Conservation (phyloP, 2,888 invertebrate species). For the Dermolepida albohirtum region DNA sequence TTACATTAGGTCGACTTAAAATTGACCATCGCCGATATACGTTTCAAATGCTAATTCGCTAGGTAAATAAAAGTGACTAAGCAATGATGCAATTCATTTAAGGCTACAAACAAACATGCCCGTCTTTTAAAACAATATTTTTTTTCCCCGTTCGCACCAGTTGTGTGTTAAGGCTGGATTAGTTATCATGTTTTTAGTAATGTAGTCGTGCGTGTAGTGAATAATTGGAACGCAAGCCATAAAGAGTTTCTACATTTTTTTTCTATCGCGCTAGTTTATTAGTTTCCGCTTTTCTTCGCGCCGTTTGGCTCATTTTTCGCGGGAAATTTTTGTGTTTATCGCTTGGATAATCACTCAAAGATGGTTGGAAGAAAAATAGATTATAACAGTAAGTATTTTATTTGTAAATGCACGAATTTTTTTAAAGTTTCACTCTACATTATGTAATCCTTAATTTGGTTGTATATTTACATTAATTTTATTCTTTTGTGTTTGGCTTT, state of each 20-base stretch:
- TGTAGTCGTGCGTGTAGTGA: conserved; percentile 2
- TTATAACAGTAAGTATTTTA: conserved; percentile 22
- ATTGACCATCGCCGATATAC: neutral
- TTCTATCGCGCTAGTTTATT: no score
- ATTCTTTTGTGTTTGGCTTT: no score
- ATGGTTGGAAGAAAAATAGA: conserved; percentile 34
- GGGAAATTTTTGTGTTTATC: no score
- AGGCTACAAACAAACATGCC: neutral
- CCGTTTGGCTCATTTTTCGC: no score
- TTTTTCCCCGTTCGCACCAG: conserved; percentile 22
- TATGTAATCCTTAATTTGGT: no score
- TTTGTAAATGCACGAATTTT: neutral
- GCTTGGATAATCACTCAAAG: neutral
- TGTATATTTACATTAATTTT: no score
- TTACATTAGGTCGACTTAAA: neutral
- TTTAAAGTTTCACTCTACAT: no score
- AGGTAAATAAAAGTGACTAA: conserved; percentile 37
- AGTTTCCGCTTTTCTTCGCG: no score
- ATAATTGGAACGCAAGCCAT: neutral
- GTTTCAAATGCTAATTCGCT: conserved; percentile 28
- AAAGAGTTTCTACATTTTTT: neutral
- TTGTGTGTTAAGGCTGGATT: conserved; percentile 27
- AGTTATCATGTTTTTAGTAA: conserved; percentile 14
- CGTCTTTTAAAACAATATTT: conserved; percentile 30
- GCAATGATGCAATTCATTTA: conserved; percentile 30